Evolutionary conservation across 2,113 vertebrate genomes (phyloP).

Genomic region (Montifringilla adamsi): DNA sequence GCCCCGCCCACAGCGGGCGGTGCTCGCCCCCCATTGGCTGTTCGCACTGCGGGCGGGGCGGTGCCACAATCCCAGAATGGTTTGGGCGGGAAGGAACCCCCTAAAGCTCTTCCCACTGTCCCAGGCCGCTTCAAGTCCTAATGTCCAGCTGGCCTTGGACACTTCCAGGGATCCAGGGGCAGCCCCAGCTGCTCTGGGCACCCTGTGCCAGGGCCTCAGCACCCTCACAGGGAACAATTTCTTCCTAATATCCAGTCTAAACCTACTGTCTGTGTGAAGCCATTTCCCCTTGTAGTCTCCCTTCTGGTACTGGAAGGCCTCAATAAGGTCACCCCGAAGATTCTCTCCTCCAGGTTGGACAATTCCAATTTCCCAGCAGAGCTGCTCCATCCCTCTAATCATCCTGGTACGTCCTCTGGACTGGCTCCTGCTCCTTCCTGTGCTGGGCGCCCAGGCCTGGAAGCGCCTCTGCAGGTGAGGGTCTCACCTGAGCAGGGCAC

Average conservation of each 20-base stretch:
- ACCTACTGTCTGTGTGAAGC: background rate
- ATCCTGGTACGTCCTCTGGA: background rate
- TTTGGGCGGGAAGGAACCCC: background rate
- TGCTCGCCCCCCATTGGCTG: background rate
- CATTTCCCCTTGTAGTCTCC: background rate
- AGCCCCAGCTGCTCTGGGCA: background rate
- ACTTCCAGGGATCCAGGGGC: rapidly evolving
- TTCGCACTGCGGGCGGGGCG: background rate
- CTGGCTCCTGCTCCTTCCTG: too few relatives aligned
- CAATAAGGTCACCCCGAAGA: background rate
- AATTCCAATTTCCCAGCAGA: background rate
- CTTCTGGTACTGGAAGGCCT: background rate
- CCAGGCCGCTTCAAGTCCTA: rapidly evolving
- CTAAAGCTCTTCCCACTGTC: rapidly evolving
- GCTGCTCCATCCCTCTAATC: background rate
- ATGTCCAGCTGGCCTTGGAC: rapidly evolving
- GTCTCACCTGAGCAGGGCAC: background rate
- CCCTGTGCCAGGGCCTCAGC: rapidly evolving
- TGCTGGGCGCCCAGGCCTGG: background rate
- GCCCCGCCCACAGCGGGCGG: background rate
- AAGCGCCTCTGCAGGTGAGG: background rate
- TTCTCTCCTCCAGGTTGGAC: background rate
- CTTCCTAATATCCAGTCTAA: background rate
- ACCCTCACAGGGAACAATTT: background rate
- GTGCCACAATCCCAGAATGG: rapidly evolving